Base-by-base conservation (phyloP, 1,140 invertebrate genomes). In the Pogonomyrmex californicus region DNA sequence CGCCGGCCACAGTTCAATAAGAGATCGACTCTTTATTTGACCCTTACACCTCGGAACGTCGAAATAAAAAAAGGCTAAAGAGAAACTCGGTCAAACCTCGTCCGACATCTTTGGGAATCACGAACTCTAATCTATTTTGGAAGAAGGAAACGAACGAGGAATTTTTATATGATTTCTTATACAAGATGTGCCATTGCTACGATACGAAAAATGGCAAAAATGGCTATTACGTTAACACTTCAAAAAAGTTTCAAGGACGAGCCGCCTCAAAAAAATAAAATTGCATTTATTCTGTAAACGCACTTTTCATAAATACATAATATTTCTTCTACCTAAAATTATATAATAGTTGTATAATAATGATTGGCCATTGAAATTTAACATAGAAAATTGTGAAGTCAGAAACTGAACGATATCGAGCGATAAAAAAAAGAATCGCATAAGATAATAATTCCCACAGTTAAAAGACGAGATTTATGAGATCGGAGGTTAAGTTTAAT, bases 1-100 rank as follows among this genome's bases (percentile, higher is more conserved):
- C 33, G 56, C 73, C 73, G 49, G 38, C 85, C 51, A 71, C 54
- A 87, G 88, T 81, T 89, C 88, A 82, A 86, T 63, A 68, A 89
- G 77, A 87, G 87, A 89, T 86, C 73, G 81, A 89, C 88, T 85
- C 68, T 86, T 88, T 86, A 86, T 86, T 75, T 66, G 60, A 88
- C 44, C 51, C 49, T 70, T 33, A 36, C 49, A 73, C 30, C 30
- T 58, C 79, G 51, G 30, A 36, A 82, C 38, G 23, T 54, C 66
- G 51, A 82, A 71, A 47, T 58, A 82, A 82, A 82, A 68, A 6
- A 82, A 82, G 23, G 17, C 51, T 58, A 38, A 44, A 73, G 66
- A 82, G 66, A 82, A 82, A 82, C 79, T 82, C 66, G 78, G 65
- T 68, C 77, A 62, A 56, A 38, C n/a, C 33, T 54, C 17, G 44